phyloP scores from a whole-genome alignment of 2,113 vertebrate genomes.

The Corythornis vintsioides region DNA sequence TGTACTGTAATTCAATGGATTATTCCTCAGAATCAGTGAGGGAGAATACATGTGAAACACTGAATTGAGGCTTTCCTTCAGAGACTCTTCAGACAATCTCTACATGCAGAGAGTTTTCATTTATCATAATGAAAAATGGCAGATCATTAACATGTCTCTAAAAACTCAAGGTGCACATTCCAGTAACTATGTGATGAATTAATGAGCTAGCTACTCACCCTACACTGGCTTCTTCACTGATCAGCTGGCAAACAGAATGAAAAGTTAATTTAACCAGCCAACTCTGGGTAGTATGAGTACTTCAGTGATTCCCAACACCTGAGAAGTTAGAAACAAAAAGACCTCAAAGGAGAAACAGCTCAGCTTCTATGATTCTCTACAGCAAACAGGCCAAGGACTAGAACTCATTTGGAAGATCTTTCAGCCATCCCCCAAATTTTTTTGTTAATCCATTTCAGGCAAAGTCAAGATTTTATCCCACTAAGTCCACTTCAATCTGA shows the following conservation, averaged over 20 bases:
- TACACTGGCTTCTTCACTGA: not conserved
- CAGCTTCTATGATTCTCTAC: not conserved
- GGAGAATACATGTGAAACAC: not conserved
- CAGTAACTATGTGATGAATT: not conserved
- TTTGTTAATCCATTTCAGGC: not conserved
- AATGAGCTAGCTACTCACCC: not conserved
- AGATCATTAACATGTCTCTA: not conserved
- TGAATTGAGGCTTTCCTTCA: not conserved
- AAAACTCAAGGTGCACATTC: not conserved
- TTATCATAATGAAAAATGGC: constrained; percentile 8
- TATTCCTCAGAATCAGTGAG: not conserved
- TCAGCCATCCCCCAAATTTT: too few species aligned
- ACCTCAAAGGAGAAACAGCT: not conserved
- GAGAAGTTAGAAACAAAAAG: not conserved
- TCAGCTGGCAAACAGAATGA: not conserved
- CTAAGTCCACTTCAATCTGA: not conserved
- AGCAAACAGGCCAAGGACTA: not conserved
- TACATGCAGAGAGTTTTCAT: not conserved
- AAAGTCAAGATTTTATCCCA: not conserved
- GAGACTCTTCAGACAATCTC: not conserved
- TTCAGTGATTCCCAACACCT: not conserved
- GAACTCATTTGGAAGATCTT: not conserved
- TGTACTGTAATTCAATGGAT: not conserved
- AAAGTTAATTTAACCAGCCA: not conserved
- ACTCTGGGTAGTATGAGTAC: not conserved